phyloP scores from a whole-genome alignment of 1,140 invertebrate genomes.

The Apis mellifera region DNA sequence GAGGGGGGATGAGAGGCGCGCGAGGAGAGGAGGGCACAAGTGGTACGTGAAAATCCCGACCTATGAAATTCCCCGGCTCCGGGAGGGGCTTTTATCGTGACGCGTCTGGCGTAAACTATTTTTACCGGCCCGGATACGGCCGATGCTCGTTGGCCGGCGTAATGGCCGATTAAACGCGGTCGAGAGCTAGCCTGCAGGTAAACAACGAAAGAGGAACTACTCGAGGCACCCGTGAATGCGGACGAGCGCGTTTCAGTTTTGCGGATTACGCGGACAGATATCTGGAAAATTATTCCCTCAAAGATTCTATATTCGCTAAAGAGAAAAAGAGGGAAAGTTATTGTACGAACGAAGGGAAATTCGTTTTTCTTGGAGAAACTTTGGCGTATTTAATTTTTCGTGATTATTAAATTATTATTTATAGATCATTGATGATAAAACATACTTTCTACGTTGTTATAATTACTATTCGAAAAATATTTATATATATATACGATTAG shows the following conservation, averaged over 20 bases:
- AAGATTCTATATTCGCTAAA: background rate
- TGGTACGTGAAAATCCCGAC: slow-evolving; percentile 17
- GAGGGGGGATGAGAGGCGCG: background rate
- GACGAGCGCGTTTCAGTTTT: background rate
- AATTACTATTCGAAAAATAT: too few relatives aligned
- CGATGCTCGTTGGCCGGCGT: slow-evolving; percentile 27
- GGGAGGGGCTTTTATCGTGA: slow-evolving; percentile 53
- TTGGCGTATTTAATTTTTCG: too few relatives aligned
- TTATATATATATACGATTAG: too few relatives aligned
- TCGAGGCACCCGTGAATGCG: background rate
- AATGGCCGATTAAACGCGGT: slow-evolving; percentile 50
- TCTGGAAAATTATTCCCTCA: background rate
- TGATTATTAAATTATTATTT: too few relatives aligned
- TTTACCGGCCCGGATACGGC: slow-evolving; percentile 30
- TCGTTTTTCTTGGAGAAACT: too few relatives aligned
- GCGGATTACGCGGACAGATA: background rate
- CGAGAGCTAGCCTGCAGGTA: slow-evolving; percentile 1
- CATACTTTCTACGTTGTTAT: too few relatives aligned
- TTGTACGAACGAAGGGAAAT: too few relatives aligned
- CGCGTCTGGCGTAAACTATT: slow-evolving; percentile 49
- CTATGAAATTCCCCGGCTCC: slow-evolving; percentile 31
- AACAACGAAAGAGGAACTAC: slow-evolving; percentile 8
- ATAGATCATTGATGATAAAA: too few relatives aligned
- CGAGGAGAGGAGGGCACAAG: slow-evolving; percentile 6
- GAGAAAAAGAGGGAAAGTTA: background rate